Percentiles rank a stretch among this genome's conserved stretches.
phyloP scores from a whole-genome alignment of 2,113 vertebrate species.

The Petromus typicus region DNA sequence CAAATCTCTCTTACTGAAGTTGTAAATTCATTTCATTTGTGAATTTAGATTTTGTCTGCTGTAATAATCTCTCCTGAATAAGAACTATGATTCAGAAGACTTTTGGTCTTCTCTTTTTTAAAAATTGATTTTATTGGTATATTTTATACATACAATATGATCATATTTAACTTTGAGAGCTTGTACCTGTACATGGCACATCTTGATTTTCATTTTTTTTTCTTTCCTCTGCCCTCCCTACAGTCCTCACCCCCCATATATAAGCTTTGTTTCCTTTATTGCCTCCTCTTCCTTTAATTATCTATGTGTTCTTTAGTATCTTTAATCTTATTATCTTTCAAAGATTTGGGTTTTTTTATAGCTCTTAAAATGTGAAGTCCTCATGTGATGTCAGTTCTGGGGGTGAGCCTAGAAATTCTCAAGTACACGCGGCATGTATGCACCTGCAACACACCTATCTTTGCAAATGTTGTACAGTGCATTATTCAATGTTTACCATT shows the following conservation, averaged over 20 bases:
- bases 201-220: too few species aligned
- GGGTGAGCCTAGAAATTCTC: neutral
- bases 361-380: neutral
- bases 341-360: neutral
- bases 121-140: too few species aligned
- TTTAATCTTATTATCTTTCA: conserved; percentile 28
- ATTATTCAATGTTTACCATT: neutral
- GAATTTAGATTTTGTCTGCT: conserved; percentile 52
- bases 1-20: neutral
- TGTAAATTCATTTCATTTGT: conserved; percentile 8
- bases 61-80: neutral
- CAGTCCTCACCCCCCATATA: too few species aligned
- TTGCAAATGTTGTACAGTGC: neutral
- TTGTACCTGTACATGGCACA: too few species aligned
- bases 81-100: conserved; percentile 1
- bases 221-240: too few species aligned
- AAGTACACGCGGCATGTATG: neutral
- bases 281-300: conserved; percentile 40
- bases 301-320: neutral
- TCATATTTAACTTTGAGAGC: too few species aligned
- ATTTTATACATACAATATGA: too few species aligned
- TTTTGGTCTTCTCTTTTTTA: neutral
- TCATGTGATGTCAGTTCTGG: neutral
- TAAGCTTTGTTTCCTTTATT: neutral
- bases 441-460: neutral